Evolutionary conservation across 2,797 vertebrate species (phyloP).

Genomic region (Rhynchotus rufescens): DNA sequence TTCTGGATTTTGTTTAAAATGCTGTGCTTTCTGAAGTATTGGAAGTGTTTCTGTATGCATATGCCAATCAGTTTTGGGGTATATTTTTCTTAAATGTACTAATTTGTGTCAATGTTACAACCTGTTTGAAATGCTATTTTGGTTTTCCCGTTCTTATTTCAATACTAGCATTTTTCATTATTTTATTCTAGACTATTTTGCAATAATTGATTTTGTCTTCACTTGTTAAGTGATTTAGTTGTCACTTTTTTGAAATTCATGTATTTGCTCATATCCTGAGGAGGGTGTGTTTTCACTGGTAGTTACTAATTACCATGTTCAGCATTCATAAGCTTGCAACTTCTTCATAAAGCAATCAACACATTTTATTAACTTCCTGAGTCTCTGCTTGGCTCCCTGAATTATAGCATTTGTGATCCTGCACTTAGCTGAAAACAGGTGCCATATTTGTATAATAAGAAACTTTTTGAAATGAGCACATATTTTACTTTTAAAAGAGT

Average conservation of each 20-base stretch:
- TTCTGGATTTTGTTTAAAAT: background rate
- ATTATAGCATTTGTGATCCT: background rate
- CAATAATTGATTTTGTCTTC: conserved; percentile 61
- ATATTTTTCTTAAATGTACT: background rate
- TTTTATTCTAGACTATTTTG: conserved; percentile 45
- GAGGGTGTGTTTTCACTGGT: conserved; percentile 33
- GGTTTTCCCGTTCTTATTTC: background rate
- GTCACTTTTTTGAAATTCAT: conserved; percentile 65
- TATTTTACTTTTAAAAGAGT: conserved; percentile 29
- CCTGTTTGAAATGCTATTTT: background rate
- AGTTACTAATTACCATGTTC: conserved; percentile 49
- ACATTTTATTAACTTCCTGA: conserved; percentile 52
- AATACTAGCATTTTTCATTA: conserved; percentile 24
- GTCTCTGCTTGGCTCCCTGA: background rate
- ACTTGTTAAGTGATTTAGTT: conserved; percentile 54
- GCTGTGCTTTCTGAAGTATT: background rate
- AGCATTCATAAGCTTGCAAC: conserved; percentile 45
- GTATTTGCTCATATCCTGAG: conserved; percentile 57
- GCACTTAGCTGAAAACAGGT: conserved; percentile 14
- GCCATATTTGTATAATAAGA: conserved; percentile 9
- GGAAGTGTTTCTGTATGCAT: background rate
- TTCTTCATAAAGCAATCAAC: conserved; percentile 63
- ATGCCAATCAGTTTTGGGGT: background rate
- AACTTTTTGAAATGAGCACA: background rate
- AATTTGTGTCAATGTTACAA: background rate